Evolutionary conservation across 2,888 invertebrate species (phyloP), one percentile per base, ranked within the genome.

Genomic region (Epirrhoe tristata): DNA sequence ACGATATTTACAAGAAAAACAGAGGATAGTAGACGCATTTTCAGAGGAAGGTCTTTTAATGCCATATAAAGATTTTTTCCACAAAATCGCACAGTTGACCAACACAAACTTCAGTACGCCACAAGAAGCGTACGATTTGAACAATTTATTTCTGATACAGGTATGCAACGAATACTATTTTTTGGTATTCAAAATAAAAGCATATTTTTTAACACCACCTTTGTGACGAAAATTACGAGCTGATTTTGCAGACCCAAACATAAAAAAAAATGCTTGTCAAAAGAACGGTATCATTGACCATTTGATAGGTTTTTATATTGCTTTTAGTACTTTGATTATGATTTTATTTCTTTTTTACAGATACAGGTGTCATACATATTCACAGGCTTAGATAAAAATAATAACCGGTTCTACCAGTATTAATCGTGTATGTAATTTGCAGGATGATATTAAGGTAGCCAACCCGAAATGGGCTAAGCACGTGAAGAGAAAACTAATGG

Each of bases 381-480:
- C 7, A 8, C 2, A 39, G 10, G 0, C 36, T 10, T 39, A 39
- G 36, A 8, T 39, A 36, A 24, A 24, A 24, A 12, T 43, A 0
- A 12, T 12, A 43, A 63, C 58, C 46, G 31, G 61, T 56, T 6
- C 14, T 53, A 58, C 17, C 14, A 56, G n/a, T 56, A 12, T 10
- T 24, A 54, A 8, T 56, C 7, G 34, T 53, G 31, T 50, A 53
- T 58, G 36, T 43, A 32, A 43, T 17, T 71, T 61, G 43, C 78
- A 94, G 90, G 88, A 89, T 39, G 92, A 93, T 54, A 90, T 94
- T 61, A 93, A 93, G 84, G 88, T 94, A 66, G 81, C 90, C 0
- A 91, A 94, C 77, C 95, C 95, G 6, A 88, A 91, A 77, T 95
- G 95, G 95, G 92, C 94, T 2, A 88, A 89, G 70, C 91, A 92